Base-by-base conservation (phyloP, 2,113 vertebrate genomes). In the Monopterus albus region DNA sequence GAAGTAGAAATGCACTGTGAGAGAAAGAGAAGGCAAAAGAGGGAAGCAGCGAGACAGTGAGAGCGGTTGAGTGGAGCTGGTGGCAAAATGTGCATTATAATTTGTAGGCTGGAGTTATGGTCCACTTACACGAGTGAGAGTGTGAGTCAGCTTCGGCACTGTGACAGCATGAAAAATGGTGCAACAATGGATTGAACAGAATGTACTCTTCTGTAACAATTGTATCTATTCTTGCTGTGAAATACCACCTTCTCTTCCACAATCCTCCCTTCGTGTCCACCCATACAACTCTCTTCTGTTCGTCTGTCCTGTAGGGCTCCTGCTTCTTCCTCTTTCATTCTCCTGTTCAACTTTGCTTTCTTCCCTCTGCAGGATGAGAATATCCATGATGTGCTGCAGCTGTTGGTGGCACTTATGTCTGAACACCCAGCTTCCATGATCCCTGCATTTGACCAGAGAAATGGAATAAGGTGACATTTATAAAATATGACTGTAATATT, bases 401-500 rank as follows among this genome's bases (percentile, higher is more conserved):
- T 99, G 79, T 81, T 99, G 38, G 98, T 99, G 84, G 98, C 98
- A 74, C 94, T 99, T 17, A 98, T 99, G 98, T 99, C 98, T 4
- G 98, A 99, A 79, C 98, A 99, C 60, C 98, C 98, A 18, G 97
- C 98, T 8, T 99, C 98, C 70, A 99, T 99, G 98, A 99, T 99
- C 87, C 98, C 98, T 45, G 97, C 98, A 7, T 99, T 99, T 84
- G 98, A 99, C 92, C 98, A 99, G 92, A 95, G 98, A 78, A 99
- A 98, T 63, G 98, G 98, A 77, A 99, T 99, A 94, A 95, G 98
- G 98, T 99, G 91, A 94, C n/a, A n/a, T n/a, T n/a, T n/a, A n/a
- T n/a, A n/a, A n/a, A n/a, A n/a, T n/a, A n/a, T n/a, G n/a, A n/a
- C n/a, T n/a, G n/a, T n/a, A n/a, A n/a, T n/a, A n/a, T n/a, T n/a